A percentile compares a stretch with the other conserved stretches of the same genome.
Evolutionary conservation across 2,888 invertebrate genomes (phyloP).

Genomic region (Megalurothrips usitatus): DNA sequence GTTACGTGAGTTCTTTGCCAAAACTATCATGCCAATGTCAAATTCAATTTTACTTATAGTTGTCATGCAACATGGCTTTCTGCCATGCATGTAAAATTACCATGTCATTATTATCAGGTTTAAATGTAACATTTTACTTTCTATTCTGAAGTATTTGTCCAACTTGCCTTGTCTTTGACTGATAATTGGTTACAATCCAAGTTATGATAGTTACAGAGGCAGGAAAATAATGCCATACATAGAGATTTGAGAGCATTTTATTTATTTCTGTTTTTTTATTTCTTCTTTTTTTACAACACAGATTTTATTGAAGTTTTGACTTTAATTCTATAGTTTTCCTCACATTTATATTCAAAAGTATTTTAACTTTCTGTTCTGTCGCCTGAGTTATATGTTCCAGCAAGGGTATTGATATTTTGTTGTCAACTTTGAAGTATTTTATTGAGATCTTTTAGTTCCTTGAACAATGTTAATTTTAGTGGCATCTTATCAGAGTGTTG

Average conservation of each 20-base stretch:
- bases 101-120: background rate
- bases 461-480: conserved; percentile 10
- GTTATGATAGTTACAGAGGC: too few relatives aligned
- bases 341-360: background rate
- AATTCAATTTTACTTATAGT: background rate
- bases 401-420: conserved; percentile 4
- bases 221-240: too few relatives aligned
- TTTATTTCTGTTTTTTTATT: background rate
- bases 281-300: background rate
- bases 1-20: background rate
- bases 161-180: too few relatives aligned
- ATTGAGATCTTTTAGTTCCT: conserved; percentile 20
- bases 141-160: too few relatives aligned
- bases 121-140: too few relatives aligned
- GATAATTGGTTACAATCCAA: too few relatives aligned
- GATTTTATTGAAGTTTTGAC: background rate
- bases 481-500: background rate
- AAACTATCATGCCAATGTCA: background rate
- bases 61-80: background rate
- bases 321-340: background rate
- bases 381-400: background rate
- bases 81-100: conserved; percentile 10
- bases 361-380: background rate
- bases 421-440: conserved; percentile 22
- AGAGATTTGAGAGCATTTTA: background rate